Percentiles rank a stretch among this genome's conserved stretches.
These are phyloP conservation scores for Philhelius pedissequus DNA, from an alignment of 2,888 invertebrate genomes.

Conservation along the genomic window DNA sequence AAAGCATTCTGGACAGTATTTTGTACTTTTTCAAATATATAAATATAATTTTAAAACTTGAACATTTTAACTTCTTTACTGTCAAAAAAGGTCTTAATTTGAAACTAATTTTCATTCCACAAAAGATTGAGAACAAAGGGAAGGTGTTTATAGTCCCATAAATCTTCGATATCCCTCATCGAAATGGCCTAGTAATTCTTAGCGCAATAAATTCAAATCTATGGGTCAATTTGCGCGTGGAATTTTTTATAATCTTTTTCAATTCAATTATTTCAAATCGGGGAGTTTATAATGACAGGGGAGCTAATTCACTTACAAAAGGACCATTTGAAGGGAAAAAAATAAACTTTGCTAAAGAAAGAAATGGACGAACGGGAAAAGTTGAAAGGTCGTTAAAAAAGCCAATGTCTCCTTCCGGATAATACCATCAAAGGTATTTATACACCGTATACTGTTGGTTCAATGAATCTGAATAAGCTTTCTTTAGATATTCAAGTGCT, in stretches of 20 bases:
- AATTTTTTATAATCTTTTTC: slow-evolving; percentile 78
- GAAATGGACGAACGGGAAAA: neutral
- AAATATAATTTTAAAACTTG: neutral
- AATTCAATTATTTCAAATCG: slow-evolving; percentile 78
- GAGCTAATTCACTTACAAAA: slow-evolving; percentile 67
- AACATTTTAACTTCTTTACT: neutral
- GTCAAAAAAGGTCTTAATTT: neutral
- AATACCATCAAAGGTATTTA: slow-evolving; percentile 68
- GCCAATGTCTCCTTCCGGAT: slow-evolving; percentile 64
- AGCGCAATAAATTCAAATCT: slow-evolving; percentile 57
- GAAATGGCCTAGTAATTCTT: slow-evolving; percentile 4
- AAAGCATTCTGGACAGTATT: no score
- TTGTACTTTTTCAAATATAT: no score
- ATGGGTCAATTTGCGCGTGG: slow-evolving; percentile 40
- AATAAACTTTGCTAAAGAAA: neutral
- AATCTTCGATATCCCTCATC: slow-evolving; percentile 13
- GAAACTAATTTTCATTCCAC: slow-evolving; percentile 1
- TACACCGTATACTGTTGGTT: slow-evolving; percentile 35
- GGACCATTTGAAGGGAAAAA: slow-evolving; percentile 24
- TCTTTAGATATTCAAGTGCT: neutral
- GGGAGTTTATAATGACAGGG: slow-evolving; percentile 69
- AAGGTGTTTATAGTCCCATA: slow-evolving; percentile 58
- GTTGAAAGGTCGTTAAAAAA: slow-evolving; percentile 64
- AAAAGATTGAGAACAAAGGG: neutral
- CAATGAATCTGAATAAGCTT: slow-evolving; percentile 51